Evolutionary conservation across 2,113 vertebrate genomes (phyloP).

Genomic region (Tragelaphus buxtoni): DNA sequence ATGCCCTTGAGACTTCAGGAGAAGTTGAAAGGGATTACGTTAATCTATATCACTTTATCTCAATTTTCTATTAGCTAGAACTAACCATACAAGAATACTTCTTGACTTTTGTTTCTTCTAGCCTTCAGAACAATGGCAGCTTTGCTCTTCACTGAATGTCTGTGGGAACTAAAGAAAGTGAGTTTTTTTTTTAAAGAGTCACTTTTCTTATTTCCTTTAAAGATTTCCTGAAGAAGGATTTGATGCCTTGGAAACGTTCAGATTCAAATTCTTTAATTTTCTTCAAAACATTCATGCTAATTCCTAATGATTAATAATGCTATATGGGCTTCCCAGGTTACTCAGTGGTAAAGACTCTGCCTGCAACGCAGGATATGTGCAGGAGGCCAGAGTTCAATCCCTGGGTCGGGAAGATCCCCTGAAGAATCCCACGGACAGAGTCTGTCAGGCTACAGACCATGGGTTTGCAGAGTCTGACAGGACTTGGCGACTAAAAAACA

Average conservation of each 20-base stretch:
- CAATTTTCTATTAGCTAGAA: not conserved
- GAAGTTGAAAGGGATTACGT: not conserved
- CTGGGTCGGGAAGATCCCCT: not conserved
- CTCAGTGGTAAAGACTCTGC: too few relatives aligned
- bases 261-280: slow-evolving; percentile 27
- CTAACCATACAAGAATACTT: not conserved
- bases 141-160: not conserved
- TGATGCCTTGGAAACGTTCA: not conserved
- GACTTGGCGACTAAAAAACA: not conserved
- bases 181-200: not conserved
- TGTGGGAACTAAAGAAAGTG: not conserved
- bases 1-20: not conserved
- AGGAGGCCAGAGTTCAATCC: not conserved
- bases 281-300: not conserved
- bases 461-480: not conserved
- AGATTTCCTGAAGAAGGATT: not conserved
- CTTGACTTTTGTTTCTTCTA: not conserved
- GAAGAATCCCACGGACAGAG: not conserved
- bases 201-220: slow-evolving; percentile 14
- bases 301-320: not conserved
- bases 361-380: not conserved
- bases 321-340: not conserved
- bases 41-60: not conserved
- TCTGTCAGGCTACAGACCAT: not conserved
- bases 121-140: not conserved